These are phyloP conservation scores for Falco punctatus DNA, from an alignment of 2,113 vertebrate species.

Conservation along the genomic window DNA sequence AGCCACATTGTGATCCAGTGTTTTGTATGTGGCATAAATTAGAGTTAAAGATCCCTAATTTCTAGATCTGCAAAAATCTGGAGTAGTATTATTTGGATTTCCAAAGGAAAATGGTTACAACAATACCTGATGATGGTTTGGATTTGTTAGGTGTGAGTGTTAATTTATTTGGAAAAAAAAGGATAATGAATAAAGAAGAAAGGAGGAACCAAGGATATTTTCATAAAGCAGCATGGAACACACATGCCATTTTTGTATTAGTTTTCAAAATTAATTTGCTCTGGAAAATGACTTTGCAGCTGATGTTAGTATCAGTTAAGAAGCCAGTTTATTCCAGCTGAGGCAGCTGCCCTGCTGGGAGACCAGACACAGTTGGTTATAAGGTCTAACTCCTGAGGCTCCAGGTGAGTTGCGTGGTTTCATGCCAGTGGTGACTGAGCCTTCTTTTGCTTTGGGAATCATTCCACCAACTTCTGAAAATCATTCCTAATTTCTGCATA, in stretches of 20 bases:
- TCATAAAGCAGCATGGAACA: neutral
- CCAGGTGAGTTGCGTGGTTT: neutral
- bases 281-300: neutral
- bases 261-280: neutral
- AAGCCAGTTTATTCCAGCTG: neutral
- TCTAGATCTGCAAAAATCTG: neutral
- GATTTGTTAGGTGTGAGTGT: neutral
- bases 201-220: neutral
- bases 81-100: neutral
- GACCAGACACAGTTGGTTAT: neutral
- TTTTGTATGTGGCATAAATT: neutral
- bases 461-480: neutral
- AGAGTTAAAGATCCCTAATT: neutral
- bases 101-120: neutral
- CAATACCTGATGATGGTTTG: neutral
- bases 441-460: neutral
- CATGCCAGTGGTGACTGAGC: accelerated
- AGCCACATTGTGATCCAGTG: neutral
- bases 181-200: neutral
- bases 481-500: neutral
- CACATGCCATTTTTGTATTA: neutral
- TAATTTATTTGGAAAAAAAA: neutral
- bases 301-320: neutral
- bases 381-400: neutral
- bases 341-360: neutral